phyloP scores from a whole-genome alignment of 2,888 invertebrate genomes.

The Eristalis pertinax region DNA sequence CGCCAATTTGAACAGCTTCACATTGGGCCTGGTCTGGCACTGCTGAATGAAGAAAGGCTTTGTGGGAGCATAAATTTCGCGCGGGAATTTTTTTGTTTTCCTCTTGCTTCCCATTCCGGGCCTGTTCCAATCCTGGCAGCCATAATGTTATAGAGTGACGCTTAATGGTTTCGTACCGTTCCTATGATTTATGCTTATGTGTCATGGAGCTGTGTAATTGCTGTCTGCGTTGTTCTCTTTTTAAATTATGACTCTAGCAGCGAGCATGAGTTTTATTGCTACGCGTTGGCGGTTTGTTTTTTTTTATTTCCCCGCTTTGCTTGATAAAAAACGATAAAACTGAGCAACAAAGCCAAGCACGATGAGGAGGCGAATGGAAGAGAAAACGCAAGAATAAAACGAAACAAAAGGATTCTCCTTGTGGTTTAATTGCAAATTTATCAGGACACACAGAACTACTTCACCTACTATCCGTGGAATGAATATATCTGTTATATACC shows the following conservation, averaged over 20 bases:
- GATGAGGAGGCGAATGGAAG: not conserved
- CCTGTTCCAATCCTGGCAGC: not conserved
- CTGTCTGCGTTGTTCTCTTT: conserved; percentile 49
- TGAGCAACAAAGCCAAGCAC: not conserved
- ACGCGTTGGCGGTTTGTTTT: conserved; percentile 36
- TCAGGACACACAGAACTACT: conserved; percentile 43
- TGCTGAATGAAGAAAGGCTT: conserved; percentile 40
- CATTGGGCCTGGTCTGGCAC: not conserved
- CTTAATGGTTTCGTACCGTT: conserved; percentile 63
- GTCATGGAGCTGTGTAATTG: conserved; percentile 68
- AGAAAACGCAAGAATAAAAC: not conserved
- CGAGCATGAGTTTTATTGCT: conserved; percentile 44
- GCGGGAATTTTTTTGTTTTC: conserved; percentile 30
- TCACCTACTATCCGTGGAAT: conserved; percentile 29
- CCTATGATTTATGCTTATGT: conserved; percentile 66
- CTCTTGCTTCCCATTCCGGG: not conserved
- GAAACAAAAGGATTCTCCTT: conserved; percentile 36
- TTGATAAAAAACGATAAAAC: not conserved
- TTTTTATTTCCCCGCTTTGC: conserved; percentile 12
- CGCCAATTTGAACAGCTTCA: conserved; percentile 42
- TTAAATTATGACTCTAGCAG: conserved; percentile 61
- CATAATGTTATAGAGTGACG: conserved; percentile 59
- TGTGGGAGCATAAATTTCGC: conserved; percentile 55
- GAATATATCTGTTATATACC: not conserved
- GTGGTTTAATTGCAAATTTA: conserved; percentile 65